Evolutionary conservation across 2,888 invertebrate genomes (phyloP), one percentile per base, ranked within the genome.

Genomic region (Tiliacea citrago): DNA sequence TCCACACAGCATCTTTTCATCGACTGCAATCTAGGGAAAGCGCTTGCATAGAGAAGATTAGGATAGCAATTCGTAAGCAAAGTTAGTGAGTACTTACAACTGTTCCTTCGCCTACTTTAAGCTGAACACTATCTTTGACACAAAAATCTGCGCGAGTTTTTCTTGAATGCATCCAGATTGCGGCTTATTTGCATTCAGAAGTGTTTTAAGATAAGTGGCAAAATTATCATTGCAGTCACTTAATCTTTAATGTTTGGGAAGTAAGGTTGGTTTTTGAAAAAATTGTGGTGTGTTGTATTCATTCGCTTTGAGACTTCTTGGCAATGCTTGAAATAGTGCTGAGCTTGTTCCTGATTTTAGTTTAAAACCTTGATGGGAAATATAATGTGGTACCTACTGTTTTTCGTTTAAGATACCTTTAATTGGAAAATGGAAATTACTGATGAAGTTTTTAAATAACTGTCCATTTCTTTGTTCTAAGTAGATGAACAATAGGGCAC

Each of bases 161-260:
- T 80, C 87, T 85, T 85, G 83, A 88, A 87, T 85, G 82, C 84
- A 85, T 75, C 81, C 69, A 87, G 88, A 88, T 87, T 87, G 88
- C 55, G 85, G 87, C 85, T 81, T 88, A 88, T 90, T 90, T 90
- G 87, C 88, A 88, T 90, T 82, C 49, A 57, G 66, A 82, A 88
- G 86, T 88, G 85, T 90, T 89, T 90, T 83, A 84, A 86, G 73
- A 70, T 85, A 82, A 87, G 83, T 87, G 74, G 57, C 88, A 80
- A 85, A 51, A 55, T 77, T 85, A 65, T 42, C 18, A 4, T 1
- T 68, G 51, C 80, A 8, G 71, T 66, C 42, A 12, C 5, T 1
- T 39, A n/a, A 49, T 18, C 47, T 65, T 72, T 84, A 75, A 78
- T 29, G 0, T 0, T 4, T 7, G 0, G 0, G 0, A 0, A 0